Base-by-base conservation (phyloP, 2,113 vertebrate species). In the Thunnus thynnus region DNA sequence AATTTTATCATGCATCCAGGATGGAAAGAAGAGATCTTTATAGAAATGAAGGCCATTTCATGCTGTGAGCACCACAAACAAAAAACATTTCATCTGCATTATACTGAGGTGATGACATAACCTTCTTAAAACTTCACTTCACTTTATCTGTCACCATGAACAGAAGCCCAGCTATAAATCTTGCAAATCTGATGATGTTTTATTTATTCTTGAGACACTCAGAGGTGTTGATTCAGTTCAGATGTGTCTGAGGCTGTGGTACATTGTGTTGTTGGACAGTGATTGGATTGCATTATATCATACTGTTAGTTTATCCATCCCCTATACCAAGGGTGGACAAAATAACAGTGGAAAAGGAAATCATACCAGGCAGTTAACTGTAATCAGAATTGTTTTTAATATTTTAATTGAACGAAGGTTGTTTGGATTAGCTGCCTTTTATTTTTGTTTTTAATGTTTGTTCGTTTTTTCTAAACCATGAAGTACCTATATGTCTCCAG, bases 161-260 rank as follows among this genome's bases (percentile, higher is more conserved):
- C 27, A 52, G 50, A 60, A 32, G 11, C 36, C 3, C 17, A 13
- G 41, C 62, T 32, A 18, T 57, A 32, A 47, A 66, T 57, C 52
- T 65, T 27, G 12, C 22, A 22, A 8, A 46, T 12, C 50, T 47
- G 7, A 3, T 22, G 8, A 51, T 67, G 46, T 67, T 76, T 32
- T 30, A 56, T 56, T 66, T 77, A 58, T 25, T 27, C 8, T 50
- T 7, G 27, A 17, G 32, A 52, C 58, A 46, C 73, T 76, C 25
- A 11, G 41, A 58, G 46, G 46, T 60, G 64, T 58, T 25, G 44
- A 76, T 18, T 58, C 55, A 68, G 75, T 63, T 25, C 14, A 27
- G 50, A 7, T 65, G 12, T 41, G 36, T 54, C 16, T n/a, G 6
- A 18, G 6, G 20, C 30, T n/a, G n/a, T 52, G 56, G n/a, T 69